Evolutionary conservation across 2,797 vertebrate species (phyloP).

Genomic region (Gymnothorax javanicus): DNA sequence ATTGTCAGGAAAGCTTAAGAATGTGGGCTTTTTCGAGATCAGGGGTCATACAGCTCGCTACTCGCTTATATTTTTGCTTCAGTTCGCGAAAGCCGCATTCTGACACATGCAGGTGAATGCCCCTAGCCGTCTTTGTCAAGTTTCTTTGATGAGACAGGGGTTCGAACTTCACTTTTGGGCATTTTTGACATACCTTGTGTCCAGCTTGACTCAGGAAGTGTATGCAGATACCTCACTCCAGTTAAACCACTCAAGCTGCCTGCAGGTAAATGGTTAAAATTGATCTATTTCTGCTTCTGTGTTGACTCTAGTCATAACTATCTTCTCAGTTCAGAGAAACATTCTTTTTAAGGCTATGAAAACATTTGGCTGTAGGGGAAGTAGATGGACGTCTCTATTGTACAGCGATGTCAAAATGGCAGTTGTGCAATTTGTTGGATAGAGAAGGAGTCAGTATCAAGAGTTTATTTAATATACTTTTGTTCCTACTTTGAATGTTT

Average conservation of each 20-base stretch:
- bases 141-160: not conserved
- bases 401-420: no score
- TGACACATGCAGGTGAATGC: not conserved
- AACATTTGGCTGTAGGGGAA: no score
- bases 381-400: no score
- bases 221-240: no score
- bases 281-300: not conserved
- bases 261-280: not conserved
- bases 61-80: not conserved
- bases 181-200: not conserved
- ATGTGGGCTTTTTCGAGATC: slow-evolving; percentile 2
- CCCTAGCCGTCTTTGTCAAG: not conserved
- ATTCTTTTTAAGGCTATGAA: not conserved
- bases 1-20: not conserved
- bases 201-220: not conserved
- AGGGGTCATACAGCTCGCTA: not conserved
- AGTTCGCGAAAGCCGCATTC: not conserved
- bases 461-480: not conserved
- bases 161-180: not conserved
- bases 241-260: not conserved
- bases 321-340: not conserved
- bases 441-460: not conserved
- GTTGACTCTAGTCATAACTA: not conserved
- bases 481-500: not conserved
- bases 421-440: no score